Base-by-base conservation (phyloP, 2,888 invertebrate genomes). In the Unio delphinus region DNA sequence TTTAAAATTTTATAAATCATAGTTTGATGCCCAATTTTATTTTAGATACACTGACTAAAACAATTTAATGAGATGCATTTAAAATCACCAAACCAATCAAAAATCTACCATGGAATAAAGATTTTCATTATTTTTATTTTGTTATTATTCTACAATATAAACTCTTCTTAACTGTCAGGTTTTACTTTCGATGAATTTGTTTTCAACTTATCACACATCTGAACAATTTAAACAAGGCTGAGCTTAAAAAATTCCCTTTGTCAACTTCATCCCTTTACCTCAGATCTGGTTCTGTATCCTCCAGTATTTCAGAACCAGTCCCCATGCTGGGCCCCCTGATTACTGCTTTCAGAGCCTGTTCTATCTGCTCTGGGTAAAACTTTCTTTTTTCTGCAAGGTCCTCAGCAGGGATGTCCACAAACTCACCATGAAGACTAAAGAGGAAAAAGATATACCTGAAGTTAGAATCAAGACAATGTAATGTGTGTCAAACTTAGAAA, bases 241-340 rank as follows among this genome's bases (percentile, higher is more conserved):
- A 45, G 11, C 45, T 11, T 45, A 11, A 45, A 11, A n/a, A 45
- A 1, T 45, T 45, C 2, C 45, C 45, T 11, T 45, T 54, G 55
- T 71, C 45, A 45, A 11, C 45, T 45, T 45, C 11, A 45, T 45
- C 45, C 86, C 11, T 11, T 11, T 11, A 94, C 95, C 94, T 93
- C 86, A 95, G 95, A 90, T 96, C 95, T 5, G 95, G 95, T 85
- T 95, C 95, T 79, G 94, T 93, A 88, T 94, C 94, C 69, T 95
- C 95, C 93, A 93, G 83, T 93, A 93, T 87, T 92, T 93, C 69
- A 65, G 72, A 64, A 63, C 74, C 61, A 65, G 73, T 26, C 67
- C 71, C 74, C 17, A 75, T 69, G 8, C 76, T 74, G 23, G 79
- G 75, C 30, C 78, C 78, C n/a, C 67, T 68, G 57, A 83, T 81